Conservation (phyloP, 2,888 invertebrate genomes). For the Merodon equestris region DNA sequence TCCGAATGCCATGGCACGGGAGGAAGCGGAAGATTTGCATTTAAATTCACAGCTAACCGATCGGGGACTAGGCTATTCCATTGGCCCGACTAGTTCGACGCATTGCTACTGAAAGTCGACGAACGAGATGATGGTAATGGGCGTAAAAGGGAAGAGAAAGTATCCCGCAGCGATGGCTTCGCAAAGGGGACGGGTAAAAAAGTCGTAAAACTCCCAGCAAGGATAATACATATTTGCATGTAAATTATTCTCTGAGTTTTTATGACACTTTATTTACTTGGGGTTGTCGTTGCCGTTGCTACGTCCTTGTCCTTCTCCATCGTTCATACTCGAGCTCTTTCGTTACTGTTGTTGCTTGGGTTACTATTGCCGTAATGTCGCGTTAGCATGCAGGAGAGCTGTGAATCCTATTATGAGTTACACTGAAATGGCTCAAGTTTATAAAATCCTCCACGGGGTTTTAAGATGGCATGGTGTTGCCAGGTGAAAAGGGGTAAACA, state of each 20-base stretch:
- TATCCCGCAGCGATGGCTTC: constrained; percentile 48
- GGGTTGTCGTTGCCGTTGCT: constrained; percentile 45
- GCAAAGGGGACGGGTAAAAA: constrained; percentile 30
- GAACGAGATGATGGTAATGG: constrained; percentile 1
- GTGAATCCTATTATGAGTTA: constrained; percentile 47
- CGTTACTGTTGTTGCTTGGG: background rate
- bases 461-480: constrained; percentile 8
- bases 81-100: too few relatives aligned
- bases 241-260: constrained; percentile 64
- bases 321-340: too few relatives aligned
- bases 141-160: constrained; percentile 16
- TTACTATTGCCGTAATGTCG: constrained; percentile 6
- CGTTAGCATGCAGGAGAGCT: constrained; percentile 21
- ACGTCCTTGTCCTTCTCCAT: background rate
- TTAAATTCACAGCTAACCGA: constrained; percentile 41
- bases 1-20: constrained; percentile 3
- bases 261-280: constrained; percentile 62
- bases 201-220: constrained; percentile 62
- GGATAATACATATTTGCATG: constrained; percentile 69
- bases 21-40: constrained; percentile 50
- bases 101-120: too few relatives aligned
- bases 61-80: constrained; percentile 37
- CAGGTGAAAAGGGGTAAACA: too few relatives aligned
- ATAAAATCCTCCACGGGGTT: constrained; percentile 7
- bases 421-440: constrained; percentile 42